Conservation (phyloP, 1,140 invertebrate species). For the Lycorma delicatula region DNA sequence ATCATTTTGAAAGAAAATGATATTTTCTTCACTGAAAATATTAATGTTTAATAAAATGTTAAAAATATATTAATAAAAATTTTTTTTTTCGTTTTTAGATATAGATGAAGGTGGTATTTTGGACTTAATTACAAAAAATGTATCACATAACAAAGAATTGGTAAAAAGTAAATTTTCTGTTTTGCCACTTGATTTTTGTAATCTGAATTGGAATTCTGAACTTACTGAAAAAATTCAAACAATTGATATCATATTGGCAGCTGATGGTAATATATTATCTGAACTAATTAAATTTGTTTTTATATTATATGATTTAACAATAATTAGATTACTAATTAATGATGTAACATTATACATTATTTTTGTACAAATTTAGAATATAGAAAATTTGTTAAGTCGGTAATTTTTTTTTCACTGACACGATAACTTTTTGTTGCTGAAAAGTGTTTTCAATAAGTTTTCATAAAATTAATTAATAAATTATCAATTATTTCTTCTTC, state of each 20-base stretch:
- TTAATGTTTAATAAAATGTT: neutral
- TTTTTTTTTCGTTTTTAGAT: constrained; percentile 46
- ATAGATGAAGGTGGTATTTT: constrained; percentile 67
- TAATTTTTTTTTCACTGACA: no score
- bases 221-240: constrained; percentile 14
- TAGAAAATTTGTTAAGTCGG: no score
- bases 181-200: constrained; percentile 57
- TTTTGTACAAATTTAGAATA: no score
- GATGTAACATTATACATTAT: no score
- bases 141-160: constrained; percentile 51
- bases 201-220: constrained; percentile 26
- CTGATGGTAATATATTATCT: constrained; percentile 33
- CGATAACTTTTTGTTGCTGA: no score
- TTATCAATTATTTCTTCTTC: no score
- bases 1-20: neutral
- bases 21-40: neutral
- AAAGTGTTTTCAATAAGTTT: no score
- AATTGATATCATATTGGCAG: constrained; percentile 26
- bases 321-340: no score
- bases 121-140: constrained; percentile 59
- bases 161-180: constrained; percentile 43
- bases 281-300: no score
- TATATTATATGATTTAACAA: no score
- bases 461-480: no score
- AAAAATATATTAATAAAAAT: constrained; percentile 4